These are phyloP conservation scores for human DNA, from an alignment of 2,113 vertebrate species.

Conservation along the genomic window GRCh38 chr6:132367501-132368000, in stretches of 20 bases:
- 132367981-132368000: neutral
- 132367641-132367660: neutral
- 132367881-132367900: neutral
- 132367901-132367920: neutral
- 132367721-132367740: neutral
- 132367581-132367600: neutral
- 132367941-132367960: neutral
- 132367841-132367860: neutral
- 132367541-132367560: neutral
- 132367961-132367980: neutral
- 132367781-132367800: neutral
- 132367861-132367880: neutral
- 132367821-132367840: neutral
- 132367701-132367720: neutral
- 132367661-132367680: neutral
- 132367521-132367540: constrained; percentile 9
- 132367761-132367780: neutral
- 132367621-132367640: neutral
- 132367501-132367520: neutral
- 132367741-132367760: neutral
- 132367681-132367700: neutral
- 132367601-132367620: constrained; percentile 13
- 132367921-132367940: neutral
- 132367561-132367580: neutral
- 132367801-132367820: neutral